Percentiles rank a stretch among this genome's conserved stretches.
Evolutionary conservation across 2,888 invertebrate species (phyloP).

Genomic region (Agrotis segetum): DNA sequence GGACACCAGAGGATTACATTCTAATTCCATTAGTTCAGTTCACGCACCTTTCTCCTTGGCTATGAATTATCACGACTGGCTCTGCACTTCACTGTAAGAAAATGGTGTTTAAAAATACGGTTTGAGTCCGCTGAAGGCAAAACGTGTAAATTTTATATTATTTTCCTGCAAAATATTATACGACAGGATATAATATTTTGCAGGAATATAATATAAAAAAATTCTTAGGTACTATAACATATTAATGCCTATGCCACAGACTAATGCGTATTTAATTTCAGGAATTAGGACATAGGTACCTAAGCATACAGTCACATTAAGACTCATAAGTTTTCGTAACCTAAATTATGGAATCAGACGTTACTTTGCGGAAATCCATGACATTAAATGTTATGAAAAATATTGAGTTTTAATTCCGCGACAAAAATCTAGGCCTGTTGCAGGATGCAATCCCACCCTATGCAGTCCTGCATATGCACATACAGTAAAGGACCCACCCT

Average conservation of each 20-base stretch:
- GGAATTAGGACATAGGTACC: not conserved
- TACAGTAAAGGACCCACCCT: too few relatives aligned
- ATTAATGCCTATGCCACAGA: not conserved
- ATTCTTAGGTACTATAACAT: not conserved
- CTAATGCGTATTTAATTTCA: not conserved
- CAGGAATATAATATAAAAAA: too few relatives aligned
- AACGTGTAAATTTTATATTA: not conserved
- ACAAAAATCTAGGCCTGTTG: too few relatives aligned
- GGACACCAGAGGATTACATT: constrained; percentile 24
- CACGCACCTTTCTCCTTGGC: constrained; percentile 3
- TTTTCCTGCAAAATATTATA: constrained; percentile 1
- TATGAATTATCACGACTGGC: not conserved
- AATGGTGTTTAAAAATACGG: too few relatives aligned
- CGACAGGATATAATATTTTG: too few relatives aligned
- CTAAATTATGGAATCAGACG: too few relatives aligned
- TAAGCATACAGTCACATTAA: not conserved
- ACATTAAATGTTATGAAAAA: too few relatives aligned
- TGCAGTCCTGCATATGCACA: too few relatives aligned
- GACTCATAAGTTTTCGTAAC: not conserved
- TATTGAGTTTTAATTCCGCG: too few relatives aligned
- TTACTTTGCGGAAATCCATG: too few relatives aligned
- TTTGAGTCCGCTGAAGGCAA: not conserved
- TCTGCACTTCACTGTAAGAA: not conserved
- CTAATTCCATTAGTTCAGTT: constrained; percentile 31
- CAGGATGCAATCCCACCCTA: too few relatives aligned